Conservation (phyloP, 2,113 vertebrate species). For the Platysteira castanea region DNA sequence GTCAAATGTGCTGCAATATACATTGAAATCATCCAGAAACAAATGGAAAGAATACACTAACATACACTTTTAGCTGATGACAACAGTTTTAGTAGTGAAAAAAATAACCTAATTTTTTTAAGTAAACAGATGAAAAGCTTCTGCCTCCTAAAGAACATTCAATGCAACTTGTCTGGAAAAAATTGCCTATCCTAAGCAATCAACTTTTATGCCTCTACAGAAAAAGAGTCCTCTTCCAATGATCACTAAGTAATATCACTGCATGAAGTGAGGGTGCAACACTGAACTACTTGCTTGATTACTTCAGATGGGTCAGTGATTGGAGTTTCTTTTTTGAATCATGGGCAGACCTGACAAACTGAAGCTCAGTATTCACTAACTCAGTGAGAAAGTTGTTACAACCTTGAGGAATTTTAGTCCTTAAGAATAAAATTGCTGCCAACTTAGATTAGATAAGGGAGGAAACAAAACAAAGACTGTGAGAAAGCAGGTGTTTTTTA, state of each 20-base stretch:
- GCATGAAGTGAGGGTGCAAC: neutral
- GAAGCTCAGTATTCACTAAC: neutral
- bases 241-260: neutral
- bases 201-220: neutral
- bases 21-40: neutral
- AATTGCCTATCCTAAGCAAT: neutral
- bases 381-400: neutral
- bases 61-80: neutral
- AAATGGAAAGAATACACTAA: neutral
- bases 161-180: neutral
- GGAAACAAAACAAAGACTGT: neutral
- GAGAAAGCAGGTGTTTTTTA: neutral
- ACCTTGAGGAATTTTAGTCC: neutral
- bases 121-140: neutral
- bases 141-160: neutral
- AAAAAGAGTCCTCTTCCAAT: neutral
- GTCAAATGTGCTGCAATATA: neutral
- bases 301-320: neutral
- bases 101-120: neutral
- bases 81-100: neutral
- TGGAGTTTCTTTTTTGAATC: constrained; percentile 19
- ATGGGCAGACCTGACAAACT: neutral
- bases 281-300: neutral
- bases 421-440: neutral
- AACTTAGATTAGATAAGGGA: neutral